These are phyloP conservation scores for Magallana ariakensis DNA, from an alignment of 1,140 invertebrate species.

Conservation along the genomic window DNA sequence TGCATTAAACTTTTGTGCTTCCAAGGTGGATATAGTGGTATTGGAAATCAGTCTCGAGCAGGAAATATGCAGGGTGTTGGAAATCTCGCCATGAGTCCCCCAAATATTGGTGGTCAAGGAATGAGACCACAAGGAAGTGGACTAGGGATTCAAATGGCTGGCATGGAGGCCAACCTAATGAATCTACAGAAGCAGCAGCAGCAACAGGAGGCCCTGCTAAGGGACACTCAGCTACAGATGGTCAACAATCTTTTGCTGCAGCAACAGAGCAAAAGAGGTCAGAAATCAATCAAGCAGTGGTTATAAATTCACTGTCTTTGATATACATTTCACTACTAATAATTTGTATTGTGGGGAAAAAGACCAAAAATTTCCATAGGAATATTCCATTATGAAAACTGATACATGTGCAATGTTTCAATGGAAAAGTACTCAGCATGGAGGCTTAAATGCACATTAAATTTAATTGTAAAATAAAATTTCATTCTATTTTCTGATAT, in stretches of 20 bases:
- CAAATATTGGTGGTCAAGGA: constrained; percentile 16
- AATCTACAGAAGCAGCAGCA: constrained; percentile 39
- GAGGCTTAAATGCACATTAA: too few relatives aligned
- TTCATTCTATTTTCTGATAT: too few relatives aligned
- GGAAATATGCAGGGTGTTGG: constrained; percentile 21
- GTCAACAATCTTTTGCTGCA: constrained; percentile 42
- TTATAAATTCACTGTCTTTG: too few relatives aligned
- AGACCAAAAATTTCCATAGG: too few relatives aligned
- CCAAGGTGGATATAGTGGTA: neutral
- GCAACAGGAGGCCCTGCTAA: constrained; percentile 18
- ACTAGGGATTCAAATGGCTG: neutral
- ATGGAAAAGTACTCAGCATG: too few relatives aligned
- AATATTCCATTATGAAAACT: too few relatives aligned
- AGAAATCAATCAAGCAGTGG: neutral
- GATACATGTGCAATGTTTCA: too few relatives aligned
- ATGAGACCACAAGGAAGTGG: constrained; percentile 11
- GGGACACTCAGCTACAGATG: constrained; percentile 45
- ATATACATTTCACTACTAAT: too few relatives aligned
- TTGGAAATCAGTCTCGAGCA: neutral
- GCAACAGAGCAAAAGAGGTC: constrained; percentile 28
- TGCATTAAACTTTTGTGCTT: neutral
- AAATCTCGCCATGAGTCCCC: constrained; percentile 1
- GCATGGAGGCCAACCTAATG: constrained; percentile 9
- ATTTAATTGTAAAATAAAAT: too few relatives aligned
- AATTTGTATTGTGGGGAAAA: too few relatives aligned